Percentiles rank a stretch among this genome's conserved stretches.
phyloP scores from a whole-genome alignment of 2,797 vertebrate genomes.

The Thaleichthys pacificus region DNA sequence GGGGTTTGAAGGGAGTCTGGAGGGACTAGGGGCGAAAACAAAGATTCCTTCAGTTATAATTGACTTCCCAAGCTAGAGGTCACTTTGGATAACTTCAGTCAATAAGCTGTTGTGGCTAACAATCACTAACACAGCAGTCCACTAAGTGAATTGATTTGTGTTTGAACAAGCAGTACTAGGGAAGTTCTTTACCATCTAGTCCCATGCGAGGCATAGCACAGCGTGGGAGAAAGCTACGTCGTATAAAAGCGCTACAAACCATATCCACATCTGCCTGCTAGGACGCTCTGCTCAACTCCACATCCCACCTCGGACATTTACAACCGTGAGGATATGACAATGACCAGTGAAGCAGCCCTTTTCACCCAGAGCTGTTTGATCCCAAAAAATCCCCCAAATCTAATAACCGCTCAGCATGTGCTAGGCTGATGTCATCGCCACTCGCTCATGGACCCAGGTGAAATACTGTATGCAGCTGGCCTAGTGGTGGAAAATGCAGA shows the following conservation, averaged over 20 bases:
- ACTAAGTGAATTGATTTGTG: no score
- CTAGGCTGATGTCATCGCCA: slow-evolving; percentile 25
- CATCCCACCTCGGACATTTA: background rate
- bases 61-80: no score
- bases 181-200: no score
- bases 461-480: slow-evolving; percentile 16
- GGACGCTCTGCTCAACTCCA: background rate
- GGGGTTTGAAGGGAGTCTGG: background rate
- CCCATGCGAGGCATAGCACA: no score
- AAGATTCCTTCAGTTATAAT: no score
- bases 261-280: background rate
- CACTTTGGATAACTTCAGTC: no score
- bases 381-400: background rate
- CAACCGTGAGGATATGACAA: background rate
- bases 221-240: no score
- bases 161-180: no score
- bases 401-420: slow-evolving; percentile 5
- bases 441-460: slow-evolving; percentile 1
- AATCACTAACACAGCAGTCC: no score
- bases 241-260: no score
- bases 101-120: no score
- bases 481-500: slow-evolving; percentile 13
- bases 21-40: no score
- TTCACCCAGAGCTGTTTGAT: background rate
- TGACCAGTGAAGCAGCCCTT: background rate